Evolutionary conservation across 2,888 invertebrate genomes (phyloP).

Genomic region (Agrenia bidenticulata): DNA sequence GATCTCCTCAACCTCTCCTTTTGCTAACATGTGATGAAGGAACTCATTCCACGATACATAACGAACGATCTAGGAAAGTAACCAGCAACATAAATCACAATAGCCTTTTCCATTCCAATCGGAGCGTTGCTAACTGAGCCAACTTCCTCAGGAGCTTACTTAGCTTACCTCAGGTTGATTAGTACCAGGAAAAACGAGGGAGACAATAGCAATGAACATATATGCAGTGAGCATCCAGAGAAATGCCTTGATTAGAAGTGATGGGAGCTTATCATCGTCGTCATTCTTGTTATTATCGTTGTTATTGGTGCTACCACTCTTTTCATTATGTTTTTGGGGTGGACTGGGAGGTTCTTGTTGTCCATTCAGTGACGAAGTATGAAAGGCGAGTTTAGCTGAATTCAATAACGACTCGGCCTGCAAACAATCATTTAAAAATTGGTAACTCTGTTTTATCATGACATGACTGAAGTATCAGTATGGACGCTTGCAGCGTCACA

Average conservation of each 20-base stretch:
- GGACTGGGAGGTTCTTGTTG: neutral
- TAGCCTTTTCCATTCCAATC: neutral
- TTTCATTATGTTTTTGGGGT: constrained; percentile 14
- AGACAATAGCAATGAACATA: constrained; percentile 71
- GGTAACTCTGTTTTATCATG: no score
- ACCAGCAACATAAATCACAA: constrained; percentile 4
- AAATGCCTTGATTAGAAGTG: constrained; percentile 72
- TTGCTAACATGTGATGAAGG: constrained; percentile 87
- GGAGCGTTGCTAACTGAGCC: neutral
- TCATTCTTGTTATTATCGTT: constrained; percentile 61
- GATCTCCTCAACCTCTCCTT: constrained; percentile 89
- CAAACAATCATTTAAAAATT: constrained; percentile 1
- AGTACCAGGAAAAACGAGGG: constrained; percentile 69
- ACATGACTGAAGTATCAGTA: neutral
- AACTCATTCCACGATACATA: constrained; percentile 97
- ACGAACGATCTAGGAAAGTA: constrained; percentile 62
- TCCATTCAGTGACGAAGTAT: neutral
- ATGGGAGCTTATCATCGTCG: constrained; percentile 70
- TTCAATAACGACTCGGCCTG: neutral
- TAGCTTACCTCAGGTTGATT: constrained; percentile 72
- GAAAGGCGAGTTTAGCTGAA: neutral
- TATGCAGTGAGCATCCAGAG: constrained; percentile 78
- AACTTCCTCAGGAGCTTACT: no score
- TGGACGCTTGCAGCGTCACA: no score
- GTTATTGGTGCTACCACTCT: constrained; percentile 19